Conservation (phyloP, 1,140 invertebrate genomes). For the Eufriesea mexicana region DNA sequence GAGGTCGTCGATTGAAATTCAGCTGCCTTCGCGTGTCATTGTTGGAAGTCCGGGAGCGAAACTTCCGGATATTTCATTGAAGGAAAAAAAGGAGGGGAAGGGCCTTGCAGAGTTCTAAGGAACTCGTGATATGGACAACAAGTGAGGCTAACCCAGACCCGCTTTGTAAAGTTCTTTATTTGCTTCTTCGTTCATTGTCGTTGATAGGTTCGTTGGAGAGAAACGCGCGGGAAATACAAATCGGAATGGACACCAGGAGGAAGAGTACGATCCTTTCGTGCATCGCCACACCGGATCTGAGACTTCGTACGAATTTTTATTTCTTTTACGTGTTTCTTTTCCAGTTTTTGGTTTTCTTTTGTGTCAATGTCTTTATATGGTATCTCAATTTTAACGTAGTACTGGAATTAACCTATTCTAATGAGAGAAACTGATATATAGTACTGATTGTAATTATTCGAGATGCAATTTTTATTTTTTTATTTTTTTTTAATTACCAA, state of each 20-base stretch:
- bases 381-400: no score
- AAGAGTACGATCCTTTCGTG: constrained; percentile 67
- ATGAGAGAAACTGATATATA: no score
- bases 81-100: constrained; percentile 4
- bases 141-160: constrained; percentile 25
- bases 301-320: constrained; percentile 63
- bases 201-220: constrained; percentile 9
- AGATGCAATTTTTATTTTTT: no score
- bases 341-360: no score
- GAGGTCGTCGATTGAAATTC: constrained; percentile 44
- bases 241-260: constrained; percentile 8
- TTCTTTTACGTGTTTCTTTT: neutral
- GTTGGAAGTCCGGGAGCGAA: constrained; percentile 35
- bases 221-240: neutral
- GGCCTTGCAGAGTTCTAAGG: constrained; percentile 40
- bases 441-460: no score
- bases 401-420: no score
- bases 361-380: no score
- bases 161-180: constrained; percentile 23
- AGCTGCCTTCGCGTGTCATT: constrained; percentile 24
- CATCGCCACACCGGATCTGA: constrained; percentile 52
- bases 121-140: constrained; percentile 49
- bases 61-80: constrained; percentile 48
- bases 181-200: constrained; percentile 21
- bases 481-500: no score